Conservation (phyloP, 2,888 invertebrate species). For the Chrysina gloriosa region DNA sequence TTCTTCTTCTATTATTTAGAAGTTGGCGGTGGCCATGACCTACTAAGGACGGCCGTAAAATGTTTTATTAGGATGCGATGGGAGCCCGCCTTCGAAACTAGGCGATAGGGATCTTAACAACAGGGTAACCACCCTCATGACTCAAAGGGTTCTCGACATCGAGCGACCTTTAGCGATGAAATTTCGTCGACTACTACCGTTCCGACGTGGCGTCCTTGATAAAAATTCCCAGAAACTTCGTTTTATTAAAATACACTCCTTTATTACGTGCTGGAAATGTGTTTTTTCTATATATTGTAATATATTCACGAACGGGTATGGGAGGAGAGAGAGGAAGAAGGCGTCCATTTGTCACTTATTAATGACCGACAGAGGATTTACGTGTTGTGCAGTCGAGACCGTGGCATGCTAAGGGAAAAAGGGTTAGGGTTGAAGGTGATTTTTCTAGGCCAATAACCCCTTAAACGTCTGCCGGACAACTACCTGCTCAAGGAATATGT, state of each 20-base stretch:
- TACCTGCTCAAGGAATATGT: conserved; percentile 36
- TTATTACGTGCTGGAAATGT: conserved; percentile 11
- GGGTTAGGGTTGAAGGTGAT: conserved; percentile 38
- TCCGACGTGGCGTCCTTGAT: conserved; percentile 2
- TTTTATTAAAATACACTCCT: conserved; percentile 18
- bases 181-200: neutral
- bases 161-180: neutral
- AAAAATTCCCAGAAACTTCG: conserved; percentile 21
- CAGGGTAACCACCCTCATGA: conserved; percentile 30
- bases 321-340: neutral
- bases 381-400: neutral
- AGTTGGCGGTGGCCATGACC: conserved; percentile 22
- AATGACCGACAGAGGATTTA: conserved; percentile 11
- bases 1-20: conserved; percentile 17
- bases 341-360: conserved; percentile 23
- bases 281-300: neutral
- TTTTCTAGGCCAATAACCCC: conserved; percentile 39
- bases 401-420: conserved; percentile 24
- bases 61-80: conserved; percentile 22
- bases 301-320: neutral
- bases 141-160: conserved; percentile 9
- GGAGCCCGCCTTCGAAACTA: conserved; percentile 18
- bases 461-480: conserved; percentile 26
- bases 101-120: conserved; percentile 31
- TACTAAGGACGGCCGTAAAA: conserved; percentile 31